Percentiles rank a stretch among this genome's conserved stretches.
These are phyloP conservation scores for Phorcus lineatus DNA, from an alignment of 2,888 invertebrate genomes.

Conservation along the genomic window DNA sequence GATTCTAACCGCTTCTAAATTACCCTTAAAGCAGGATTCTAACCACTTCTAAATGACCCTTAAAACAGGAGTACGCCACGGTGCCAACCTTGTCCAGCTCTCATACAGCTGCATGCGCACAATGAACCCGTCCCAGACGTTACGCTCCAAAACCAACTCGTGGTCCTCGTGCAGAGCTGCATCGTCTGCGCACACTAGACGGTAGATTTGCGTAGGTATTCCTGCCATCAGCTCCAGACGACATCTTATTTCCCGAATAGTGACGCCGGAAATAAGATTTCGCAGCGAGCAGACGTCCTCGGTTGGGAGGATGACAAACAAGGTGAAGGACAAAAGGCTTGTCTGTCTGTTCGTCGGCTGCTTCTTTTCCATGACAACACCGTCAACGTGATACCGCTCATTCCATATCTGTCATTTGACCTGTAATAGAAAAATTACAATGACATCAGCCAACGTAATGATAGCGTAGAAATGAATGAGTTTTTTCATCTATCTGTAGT, in stretches of 20 bases:
- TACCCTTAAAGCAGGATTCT: too few relatives aligned
- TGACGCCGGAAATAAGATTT: conserved; percentile 53
- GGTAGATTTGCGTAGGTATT: conserved; percentile 58
- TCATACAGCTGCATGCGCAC: conserved; percentile 52
- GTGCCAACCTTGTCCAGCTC: conserved; percentile 45
- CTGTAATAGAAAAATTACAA: too few relatives aligned
- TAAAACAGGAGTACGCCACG: conserved; percentile 32
- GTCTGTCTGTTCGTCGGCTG: neutral
- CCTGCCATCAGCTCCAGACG: conserved; percentile 59
- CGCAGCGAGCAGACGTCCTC: conserved; percentile 60
- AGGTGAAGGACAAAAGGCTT: conserved; percentile 43
- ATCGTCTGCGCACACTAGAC: conserved; percentile 54
- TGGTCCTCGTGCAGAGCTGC: conserved; percentile 52
- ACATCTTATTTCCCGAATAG: conserved; percentile 49
- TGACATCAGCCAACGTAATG: too few relatives aligned
- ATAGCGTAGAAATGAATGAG: too few relatives aligned
- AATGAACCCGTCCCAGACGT: conserved; percentile 60
- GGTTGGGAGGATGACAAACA: conserved; percentile 60
- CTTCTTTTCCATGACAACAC: neutral
- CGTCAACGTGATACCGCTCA: too few relatives aligned
- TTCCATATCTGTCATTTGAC: too few relatives aligned
- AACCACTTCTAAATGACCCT: too few relatives aligned
- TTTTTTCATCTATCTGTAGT: too few relatives aligned
- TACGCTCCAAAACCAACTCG: conserved; percentile 52
- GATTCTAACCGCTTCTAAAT: too few relatives aligned